phyloP scores from a whole-genome alignment of 2,888 invertebrate genomes.

The Pheosia gnoma region DNA sequence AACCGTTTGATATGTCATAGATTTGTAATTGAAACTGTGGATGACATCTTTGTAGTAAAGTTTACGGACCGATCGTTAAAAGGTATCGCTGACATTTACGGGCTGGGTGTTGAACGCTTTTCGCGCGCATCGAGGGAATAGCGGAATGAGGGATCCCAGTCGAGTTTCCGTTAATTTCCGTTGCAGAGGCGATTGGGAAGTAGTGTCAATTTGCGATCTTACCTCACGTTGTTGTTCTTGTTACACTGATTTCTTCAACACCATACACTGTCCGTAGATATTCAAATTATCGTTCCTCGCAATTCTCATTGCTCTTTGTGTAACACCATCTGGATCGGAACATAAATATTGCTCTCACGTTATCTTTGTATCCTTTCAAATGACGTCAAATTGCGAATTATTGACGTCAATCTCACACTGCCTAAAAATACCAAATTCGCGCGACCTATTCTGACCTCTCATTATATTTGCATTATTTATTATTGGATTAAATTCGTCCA shows the following conservation, averaged over 20 bases:
- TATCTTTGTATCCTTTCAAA: background rate
- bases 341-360: background rate
- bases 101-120: constrained; percentile 2
- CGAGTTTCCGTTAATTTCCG: constrained; percentile 2
- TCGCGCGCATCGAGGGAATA: background rate
- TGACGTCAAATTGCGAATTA: background rate
- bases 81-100: constrained; percentile 1
- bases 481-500: background rate
- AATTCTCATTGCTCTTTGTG: background rate
- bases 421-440: constrained; percentile 1
- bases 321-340: background rate
- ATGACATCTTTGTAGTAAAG: constrained; percentile 21
- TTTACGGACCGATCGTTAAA: constrained; percentile 13
- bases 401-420: background rate
- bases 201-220: background rate
- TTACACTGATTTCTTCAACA: background rate
- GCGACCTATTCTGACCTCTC: constrained; percentile 1
- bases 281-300: background rate
- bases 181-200: background rate
- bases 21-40: constrained; percentile 14
- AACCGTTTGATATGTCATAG: constrained; percentile 20
- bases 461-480: background rate
- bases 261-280: background rate
- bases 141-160: background rate
- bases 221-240: background rate